Percentiles rank a stretch among this genome's conserved stretches.
phyloP scores from a whole-genome alignment of 2,888 invertebrate genomes.

The Prosopocoilus inquinatus region DNA sequence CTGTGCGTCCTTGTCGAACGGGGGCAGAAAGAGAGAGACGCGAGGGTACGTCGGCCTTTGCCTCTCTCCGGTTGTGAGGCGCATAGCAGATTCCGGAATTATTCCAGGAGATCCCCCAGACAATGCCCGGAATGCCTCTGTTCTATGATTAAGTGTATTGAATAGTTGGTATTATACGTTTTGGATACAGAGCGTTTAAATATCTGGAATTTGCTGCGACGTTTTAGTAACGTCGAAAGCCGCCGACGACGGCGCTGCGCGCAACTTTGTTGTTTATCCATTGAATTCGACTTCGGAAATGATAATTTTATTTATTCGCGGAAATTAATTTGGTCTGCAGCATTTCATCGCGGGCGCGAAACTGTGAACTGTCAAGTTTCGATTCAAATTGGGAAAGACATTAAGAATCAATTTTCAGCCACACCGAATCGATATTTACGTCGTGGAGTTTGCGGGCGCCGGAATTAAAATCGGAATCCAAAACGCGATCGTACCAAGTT shows the following conservation, averaged over 20 bases:
- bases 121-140: slow-evolving; percentile 28
- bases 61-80: neutral
- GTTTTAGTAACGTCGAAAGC: slow-evolving; percentile 12
- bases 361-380: too few species aligned
- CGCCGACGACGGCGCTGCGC: neutral
- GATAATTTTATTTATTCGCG: too few species aligned
- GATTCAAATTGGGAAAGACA: too few species aligned
- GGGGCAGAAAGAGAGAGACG: neutral
- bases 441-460: too few species aligned
- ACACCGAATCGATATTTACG: too few species aligned
- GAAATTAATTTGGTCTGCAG: too few species aligned
- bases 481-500: too few species aligned
- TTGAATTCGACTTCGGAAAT: too few species aligned
- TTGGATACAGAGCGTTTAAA: slow-evolving; percentile 17
- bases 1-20: slow-evolving; percentile 1
- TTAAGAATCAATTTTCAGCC: too few species aligned
- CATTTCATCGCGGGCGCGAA: too few species aligned
- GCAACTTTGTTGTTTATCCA: too few species aligned
- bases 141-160: slow-evolving; percentile 29
- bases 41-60: neutral
- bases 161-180: slow-evolving; percentile 22
- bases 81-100: slow-evolving; percentile 14
- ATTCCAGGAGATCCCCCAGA: slow-evolving; percentile 18
- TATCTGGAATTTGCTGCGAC: slow-evolving; percentile 17
- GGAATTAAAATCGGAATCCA: too few species aligned